Evolutionary conservation across 2,113 vertebrate species (phyloP).

Genomic region (Oncorhynchus clarkii): DNA sequence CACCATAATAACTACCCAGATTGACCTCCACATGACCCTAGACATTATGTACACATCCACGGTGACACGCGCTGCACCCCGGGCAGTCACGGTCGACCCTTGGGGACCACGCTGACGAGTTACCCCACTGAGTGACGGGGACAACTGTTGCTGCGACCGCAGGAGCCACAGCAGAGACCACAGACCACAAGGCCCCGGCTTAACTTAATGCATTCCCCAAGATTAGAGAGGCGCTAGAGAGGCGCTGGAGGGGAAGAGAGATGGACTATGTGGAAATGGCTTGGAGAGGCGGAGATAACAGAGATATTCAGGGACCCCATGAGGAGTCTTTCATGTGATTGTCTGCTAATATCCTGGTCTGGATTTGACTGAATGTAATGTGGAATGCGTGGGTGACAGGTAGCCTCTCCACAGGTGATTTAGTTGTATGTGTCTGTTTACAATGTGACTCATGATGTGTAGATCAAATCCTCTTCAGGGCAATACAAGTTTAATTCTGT

Average conservation of each 20-base stretch:
- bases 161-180: slow-evolving; percentile 8
- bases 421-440: too few relatives aligned
- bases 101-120: neutral
- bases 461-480: too few relatives aligned
- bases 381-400: too few relatives aligned
- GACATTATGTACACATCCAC: neutral
- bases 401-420: too few relatives aligned
- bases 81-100: slow-evolving; percentile 41
- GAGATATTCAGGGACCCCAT: too few relatives aligned
- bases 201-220: slow-evolving; percentile 63
- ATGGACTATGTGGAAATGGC: neutral
- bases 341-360: too few relatives aligned
- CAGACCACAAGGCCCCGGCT: slow-evolving; percentile 33
- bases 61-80: slow-evolving; percentile 12
- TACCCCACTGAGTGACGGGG: slow-evolving; percentile 50
- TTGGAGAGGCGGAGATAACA: neutral
- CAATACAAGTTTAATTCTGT: too few relatives aligned
- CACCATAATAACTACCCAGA: too few relatives aligned
- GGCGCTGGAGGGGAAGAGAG: slow-evolving; percentile 46
- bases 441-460: too few relatives aligned
- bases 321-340: too few relatives aligned
- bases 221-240: slow-evolving; percentile 32
- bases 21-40: neutral
- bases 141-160: slow-evolving; percentile 52
- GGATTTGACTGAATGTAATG: too few relatives aligned